Conservation (phyloP, 2,888 invertebrate genomes). For the Brachynemurus nebulosus region DNA sequence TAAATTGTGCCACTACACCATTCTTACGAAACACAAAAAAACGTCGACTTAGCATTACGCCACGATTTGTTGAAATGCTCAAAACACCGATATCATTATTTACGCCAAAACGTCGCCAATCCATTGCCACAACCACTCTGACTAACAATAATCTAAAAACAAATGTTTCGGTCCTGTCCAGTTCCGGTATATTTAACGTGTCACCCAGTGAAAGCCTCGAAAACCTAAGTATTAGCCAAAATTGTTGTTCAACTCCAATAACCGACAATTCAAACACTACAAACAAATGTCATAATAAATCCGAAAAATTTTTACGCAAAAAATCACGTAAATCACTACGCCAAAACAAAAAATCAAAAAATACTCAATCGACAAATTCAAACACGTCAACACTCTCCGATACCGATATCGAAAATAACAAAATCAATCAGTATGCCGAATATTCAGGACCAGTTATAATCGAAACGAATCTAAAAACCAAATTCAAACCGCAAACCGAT, state of each 20-base stretch:
- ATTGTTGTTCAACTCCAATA: neutral
- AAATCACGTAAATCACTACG: conserved; percentile 5
- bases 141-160: neutral
- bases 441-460: neutral
- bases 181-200: neutral
- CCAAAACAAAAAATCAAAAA: neutral
- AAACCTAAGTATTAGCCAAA: conserved; percentile 3
- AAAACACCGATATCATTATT: conserved; percentile 9
- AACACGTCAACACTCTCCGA: neutral
- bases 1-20: neutral
- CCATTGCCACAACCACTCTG: neutral
- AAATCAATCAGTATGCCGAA: neutral
- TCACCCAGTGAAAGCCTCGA: conserved; percentile 6
- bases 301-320: neutral
- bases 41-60: conserved; percentile 4
- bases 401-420: too few species aligned
- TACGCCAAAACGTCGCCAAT: conserved; percentile 4
- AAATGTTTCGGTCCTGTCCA: too few species aligned
- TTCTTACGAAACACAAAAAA: conserved; percentile 1
- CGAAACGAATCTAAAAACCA: neutral
- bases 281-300: neutral
- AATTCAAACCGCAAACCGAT: neutral
- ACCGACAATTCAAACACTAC: neutral
- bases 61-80: conserved; percentile 6
- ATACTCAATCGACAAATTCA: neutral